phyloP scores from a whole-genome alignment of 2,113 vertebrate genomes.

The Aldabrachelys gigantea region DNA sequence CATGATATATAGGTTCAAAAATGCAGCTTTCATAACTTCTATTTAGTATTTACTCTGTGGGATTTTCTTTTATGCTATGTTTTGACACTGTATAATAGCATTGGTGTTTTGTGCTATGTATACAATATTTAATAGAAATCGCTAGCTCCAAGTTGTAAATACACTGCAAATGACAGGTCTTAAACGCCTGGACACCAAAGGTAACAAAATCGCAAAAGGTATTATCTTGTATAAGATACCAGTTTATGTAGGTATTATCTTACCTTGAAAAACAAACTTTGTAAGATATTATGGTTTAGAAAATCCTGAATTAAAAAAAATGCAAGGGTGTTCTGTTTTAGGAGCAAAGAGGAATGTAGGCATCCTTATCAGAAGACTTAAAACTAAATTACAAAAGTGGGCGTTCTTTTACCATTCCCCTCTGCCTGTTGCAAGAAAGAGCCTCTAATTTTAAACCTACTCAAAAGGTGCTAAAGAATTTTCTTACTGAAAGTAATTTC shows the following conservation, averaged over 20 bases:
- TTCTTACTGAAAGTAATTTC: background rate
- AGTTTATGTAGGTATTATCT: background rate
- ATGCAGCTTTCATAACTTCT: constrained; percentile 37
- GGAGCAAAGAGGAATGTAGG: background rate
- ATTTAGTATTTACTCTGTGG: constrained; percentile 5
- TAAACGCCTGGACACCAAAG: constrained; percentile 63
- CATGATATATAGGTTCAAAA: constrained; percentile 15
- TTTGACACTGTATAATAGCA: constrained; percentile 24
- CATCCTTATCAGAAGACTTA: background rate
- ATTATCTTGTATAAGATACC: background rate
- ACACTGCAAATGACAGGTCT: constrained; percentile 49
- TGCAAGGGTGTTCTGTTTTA: background rate
- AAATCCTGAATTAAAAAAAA: background rate
- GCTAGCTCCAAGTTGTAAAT: constrained; percentile 66
- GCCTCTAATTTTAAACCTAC: background rate
- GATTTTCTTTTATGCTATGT: background rate
- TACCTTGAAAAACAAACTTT: background rate
- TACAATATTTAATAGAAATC: constrained; percentile 65
- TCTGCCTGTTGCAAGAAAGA: background rate
- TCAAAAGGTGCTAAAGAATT: background rate
- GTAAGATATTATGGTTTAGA: background rate
- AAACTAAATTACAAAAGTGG: background rate
- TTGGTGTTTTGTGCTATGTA: background rate
- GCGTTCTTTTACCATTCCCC: background rate
- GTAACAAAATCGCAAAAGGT: constrained; percentile 37